Evolutionary conservation across 2,888 invertebrate species (phyloP).

Genomic region (Thecophora atra): DNA sequence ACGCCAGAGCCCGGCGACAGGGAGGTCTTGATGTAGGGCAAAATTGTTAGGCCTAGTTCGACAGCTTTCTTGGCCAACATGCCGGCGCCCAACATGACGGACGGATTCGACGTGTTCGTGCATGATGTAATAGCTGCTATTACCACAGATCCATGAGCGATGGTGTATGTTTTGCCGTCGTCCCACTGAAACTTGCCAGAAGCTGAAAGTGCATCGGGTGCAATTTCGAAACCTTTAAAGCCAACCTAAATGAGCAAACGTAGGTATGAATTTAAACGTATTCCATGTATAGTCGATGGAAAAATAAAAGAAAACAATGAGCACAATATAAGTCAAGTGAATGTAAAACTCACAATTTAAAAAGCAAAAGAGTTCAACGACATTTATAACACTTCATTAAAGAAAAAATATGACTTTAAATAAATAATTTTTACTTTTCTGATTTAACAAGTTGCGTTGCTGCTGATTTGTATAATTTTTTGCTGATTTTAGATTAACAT

Average conservation of each 20-base stretch:
- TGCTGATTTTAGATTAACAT: neutral
- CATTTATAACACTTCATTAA: slow-evolving; percentile 20
- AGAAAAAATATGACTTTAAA: neutral
- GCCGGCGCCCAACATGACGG: slow-evolving; percentile 97
- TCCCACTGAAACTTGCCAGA: slow-evolving; percentile 79
- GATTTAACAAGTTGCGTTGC: slow-evolving; percentile 45
- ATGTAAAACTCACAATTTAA: neutral
- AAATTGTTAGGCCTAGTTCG: slow-evolving; percentile 85
- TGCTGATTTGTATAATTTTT: slow-evolving; percentile 43
- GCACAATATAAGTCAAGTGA: slow-evolving; percentile 18
- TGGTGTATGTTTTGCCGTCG: slow-evolving; percentile 80
- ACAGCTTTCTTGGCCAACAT: slow-evolving; percentile 94
- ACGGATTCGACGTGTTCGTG: slow-evolving; percentile 97
- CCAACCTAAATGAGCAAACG: slow-evolving; percentile 88
- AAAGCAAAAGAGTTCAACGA: slow-evolving; percentile 41
- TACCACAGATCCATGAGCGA: slow-evolving; percentile 91
- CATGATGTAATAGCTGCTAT: slow-evolving; percentile 98
- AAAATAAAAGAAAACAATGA: slow-evolving; percentile 22
- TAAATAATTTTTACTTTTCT: slow-evolving; percentile 39
- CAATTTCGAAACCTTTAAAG: slow-evolving; percentile 90
- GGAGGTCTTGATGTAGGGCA: slow-evolving; percentile 96
- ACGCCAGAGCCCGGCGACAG: slow-evolving; percentile 96
- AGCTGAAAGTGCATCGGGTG: slow-evolving; percentile 71
- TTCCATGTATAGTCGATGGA: slow-evolving; percentile 35
- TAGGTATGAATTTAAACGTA: too few species aligned